Evolutionary conservation across 2,888 invertebrate genomes (phyloP).

Genomic region (Catocala fraxini): DNA sequence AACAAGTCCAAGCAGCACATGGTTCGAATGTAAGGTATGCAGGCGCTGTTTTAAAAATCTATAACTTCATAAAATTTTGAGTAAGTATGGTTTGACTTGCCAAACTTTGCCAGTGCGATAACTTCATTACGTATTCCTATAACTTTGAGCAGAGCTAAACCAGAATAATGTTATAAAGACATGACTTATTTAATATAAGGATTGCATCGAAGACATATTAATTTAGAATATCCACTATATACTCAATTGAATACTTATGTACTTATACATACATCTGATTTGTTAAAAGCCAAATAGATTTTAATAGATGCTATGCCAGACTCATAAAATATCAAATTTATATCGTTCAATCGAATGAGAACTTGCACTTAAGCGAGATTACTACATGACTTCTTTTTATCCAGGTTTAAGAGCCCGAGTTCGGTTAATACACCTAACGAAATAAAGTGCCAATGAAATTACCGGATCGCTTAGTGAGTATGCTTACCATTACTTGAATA

Average conservation of each 20-base stretch:
- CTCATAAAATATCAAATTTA: slow-evolving; percentile 66
- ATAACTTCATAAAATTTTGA: too few species aligned
- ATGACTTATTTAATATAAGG: too few species aligned
- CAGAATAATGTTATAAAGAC: too few species aligned
- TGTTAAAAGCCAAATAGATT: slow-evolving; percentile 45
- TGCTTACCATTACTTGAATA: slow-evolving; percentile 73
- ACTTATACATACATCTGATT: slow-evolving; percentile 28
- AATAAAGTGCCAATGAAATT: slow-evolving; percentile 74
- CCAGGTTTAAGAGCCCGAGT: slow-evolving; percentile 39
- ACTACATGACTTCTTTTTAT: slow-evolving; percentile 55
- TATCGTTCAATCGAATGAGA: slow-evolving; percentile 60
- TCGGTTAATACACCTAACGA: slow-evolving; percentile 65
- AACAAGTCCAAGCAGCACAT: not conserved
- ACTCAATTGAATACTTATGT: slow-evolving; percentile 32
- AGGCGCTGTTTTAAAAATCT: too few species aligned
- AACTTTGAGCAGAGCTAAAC: too few species aligned
- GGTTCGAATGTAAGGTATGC: too few species aligned
- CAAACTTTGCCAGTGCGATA: too few species aligned
- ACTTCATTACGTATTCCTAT: too few species aligned
- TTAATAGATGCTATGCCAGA: slow-evolving; percentile 61
- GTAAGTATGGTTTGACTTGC: too few species aligned
- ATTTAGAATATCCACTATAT: slow-evolving; percentile 19
- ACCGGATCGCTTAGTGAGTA: slow-evolving; percentile 71
- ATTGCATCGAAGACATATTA: not conserved
- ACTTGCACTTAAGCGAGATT: slow-evolving; percentile 67